Percentiles rank a stretch among this genome's conserved stretches.
These are phyloP conservation scores for Lutraria lutraria DNA, from an alignment of 2,888 invertebrate species.

Conservation along the genomic window DNA sequence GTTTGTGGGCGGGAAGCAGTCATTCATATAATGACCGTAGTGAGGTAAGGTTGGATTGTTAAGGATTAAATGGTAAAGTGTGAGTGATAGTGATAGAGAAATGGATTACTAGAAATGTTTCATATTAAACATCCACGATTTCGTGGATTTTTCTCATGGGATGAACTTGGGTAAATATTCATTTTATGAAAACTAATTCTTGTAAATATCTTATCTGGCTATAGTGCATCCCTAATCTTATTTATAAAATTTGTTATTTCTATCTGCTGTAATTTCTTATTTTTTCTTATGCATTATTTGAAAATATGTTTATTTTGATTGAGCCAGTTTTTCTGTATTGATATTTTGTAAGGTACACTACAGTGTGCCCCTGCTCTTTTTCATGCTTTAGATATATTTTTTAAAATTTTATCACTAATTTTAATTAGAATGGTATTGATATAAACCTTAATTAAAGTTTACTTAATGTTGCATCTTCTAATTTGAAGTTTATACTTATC, in stretches of 20 bases:
- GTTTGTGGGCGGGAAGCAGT: neutral
- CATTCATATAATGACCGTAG: neutral
- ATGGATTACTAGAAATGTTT: constrained; percentile 72
- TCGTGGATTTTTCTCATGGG: constrained; percentile 79
- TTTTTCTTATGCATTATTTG: neutral
- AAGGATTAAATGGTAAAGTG: neutral
- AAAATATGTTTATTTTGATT: neutral
- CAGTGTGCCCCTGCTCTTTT: neutral
- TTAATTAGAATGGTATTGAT: neutral
- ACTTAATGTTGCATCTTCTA: neutral
- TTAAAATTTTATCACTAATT: neutral
- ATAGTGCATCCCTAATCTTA: neutral
- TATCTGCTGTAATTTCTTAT: neutral
- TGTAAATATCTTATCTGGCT: neutral
- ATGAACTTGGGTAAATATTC: constrained; percentile 79
- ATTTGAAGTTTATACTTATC: no score
- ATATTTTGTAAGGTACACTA: neutral
- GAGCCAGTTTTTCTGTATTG: neutral
- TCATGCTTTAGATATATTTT: neutral
- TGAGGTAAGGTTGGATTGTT: neutral
- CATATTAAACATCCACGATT: constrained; percentile 79
- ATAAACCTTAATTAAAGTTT: neutral
- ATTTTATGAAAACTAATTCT: neutral
- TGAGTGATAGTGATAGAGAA: neutral
- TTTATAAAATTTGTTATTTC: neutral